Evolutionary conservation across 1,140 invertebrate genomes (phyloP), one percentile per base, ranked within the genome.

Genomic region (Brachionus asplanchnoidis): DNA sequence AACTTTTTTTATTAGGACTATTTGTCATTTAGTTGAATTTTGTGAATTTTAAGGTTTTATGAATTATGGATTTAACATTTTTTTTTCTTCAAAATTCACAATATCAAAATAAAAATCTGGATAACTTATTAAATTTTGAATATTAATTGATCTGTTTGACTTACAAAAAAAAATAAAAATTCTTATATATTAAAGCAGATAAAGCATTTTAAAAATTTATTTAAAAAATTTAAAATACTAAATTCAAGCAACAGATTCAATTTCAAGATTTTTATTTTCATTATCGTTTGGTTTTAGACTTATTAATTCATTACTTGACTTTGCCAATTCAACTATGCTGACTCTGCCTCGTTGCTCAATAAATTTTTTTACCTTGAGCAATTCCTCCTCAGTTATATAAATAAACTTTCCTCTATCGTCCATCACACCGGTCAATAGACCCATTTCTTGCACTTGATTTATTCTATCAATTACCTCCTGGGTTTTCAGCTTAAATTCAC

Each of bases 321-420:
- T 96, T 0, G 94, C 97, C 68, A 99, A 90, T 87, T 99, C 97
- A 5, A 92, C 88, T 12, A 99, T 95, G 0, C 95, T 95, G 0
- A 99, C 94, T 86, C 97, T 91, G 0, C 98, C 98, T 84, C 96
- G 92, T 89, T 98, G 97, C 87, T 93, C 94, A 2, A 99, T 95
- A 89, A 98, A 99, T 88, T 96, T 97, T 0, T 96, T 96, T 7
- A 99, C 95, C 85, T 94, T 93, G 87, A 95, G 92, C 70, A 99
- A 90, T 89, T 99, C 98, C 46, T 94, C 93, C 86, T 93, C 92
- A 1, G 96, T 96, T 53, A 99, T 95, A 88, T 97, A 99, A 87
- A 99, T 99, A 88, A 99, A 99, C 90, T 99, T 99, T 28, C 98
- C 98, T 86, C 97, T 92, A 88, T 99, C 98, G 88, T 99, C 98